These are phyloP conservation scores for Xenopus petersii DNA, from an alignment of 2,797 vertebrate species.

Conservation along the genomic window DNA sequence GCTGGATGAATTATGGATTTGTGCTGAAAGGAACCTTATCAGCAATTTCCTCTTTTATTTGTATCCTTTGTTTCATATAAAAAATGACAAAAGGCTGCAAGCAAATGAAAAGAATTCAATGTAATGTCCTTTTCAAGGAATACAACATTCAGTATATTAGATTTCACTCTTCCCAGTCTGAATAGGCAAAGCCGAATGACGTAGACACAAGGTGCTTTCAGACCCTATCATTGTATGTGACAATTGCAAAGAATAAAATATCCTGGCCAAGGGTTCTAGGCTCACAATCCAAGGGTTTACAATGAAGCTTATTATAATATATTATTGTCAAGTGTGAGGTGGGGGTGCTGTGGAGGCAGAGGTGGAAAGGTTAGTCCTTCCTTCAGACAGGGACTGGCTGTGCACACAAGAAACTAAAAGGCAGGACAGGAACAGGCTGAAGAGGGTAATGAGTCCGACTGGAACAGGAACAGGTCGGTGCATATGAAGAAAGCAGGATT, in stretches of 20 bases:
- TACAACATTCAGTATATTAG: constrained; percentile 32
- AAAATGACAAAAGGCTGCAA: constrained; percentile 38
- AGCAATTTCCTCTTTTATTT: constrained; percentile 45
- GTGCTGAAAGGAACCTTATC: constrained; percentile 32
- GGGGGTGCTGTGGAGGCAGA: too few species aligned
- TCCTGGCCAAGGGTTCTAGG: too few species aligned
- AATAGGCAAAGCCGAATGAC: constrained; percentile 21
- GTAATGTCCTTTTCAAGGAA: constrained; percentile 45
- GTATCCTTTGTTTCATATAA: constrained; percentile 39
- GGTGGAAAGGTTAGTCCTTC: too few species aligned
- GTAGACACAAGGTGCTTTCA: constrained; percentile 6
- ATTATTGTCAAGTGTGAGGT: too few species aligned
- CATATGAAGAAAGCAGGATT: too few species aligned
- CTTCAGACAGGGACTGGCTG: too few species aligned
- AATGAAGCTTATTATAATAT: too few species aligned
- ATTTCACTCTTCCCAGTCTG: constrained; percentile 28
- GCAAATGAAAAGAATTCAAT: constrained; percentile 45
- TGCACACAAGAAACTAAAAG: too few species aligned
- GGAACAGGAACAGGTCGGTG: too few species aligned
- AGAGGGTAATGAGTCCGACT: too few species aligned
- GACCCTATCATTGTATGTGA: not conserved
- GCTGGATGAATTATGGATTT: constrained; percentile 23
- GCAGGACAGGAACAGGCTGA: too few species aligned
- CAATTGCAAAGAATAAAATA: not conserved
- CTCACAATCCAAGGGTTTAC: too few species aligned